These are phyloP conservation scores for Spatula clypeata DNA, from an alignment of 2,797 vertebrate species.

Conservation along the genomic window DNA sequence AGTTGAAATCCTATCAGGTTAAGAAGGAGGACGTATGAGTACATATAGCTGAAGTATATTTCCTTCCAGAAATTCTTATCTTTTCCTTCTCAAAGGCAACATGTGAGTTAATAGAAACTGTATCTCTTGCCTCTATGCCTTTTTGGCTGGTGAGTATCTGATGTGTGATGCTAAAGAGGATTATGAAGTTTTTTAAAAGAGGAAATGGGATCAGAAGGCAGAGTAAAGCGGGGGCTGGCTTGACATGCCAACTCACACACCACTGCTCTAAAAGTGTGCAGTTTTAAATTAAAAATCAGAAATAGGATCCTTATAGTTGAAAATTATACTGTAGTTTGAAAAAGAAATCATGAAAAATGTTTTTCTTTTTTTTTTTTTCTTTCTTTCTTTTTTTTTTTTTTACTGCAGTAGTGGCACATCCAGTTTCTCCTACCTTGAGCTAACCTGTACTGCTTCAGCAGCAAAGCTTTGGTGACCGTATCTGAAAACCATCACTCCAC, in stretches of 20 bases:
- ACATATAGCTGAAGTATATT: background rate
- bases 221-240: background rate
- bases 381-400: background rate
- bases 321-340: background rate
- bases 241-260: background rate
- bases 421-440: background rate
- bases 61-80: background rate
- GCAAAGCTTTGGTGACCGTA: background rate
- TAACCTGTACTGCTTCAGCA: background rate
- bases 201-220: background rate
- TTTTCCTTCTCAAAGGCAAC: background rate
- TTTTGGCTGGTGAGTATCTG: background rate
- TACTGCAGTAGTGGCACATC: background rate
- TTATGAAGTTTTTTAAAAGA: conserved; percentile 5
- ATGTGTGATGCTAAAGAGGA: background rate
- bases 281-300: conserved; percentile 6
- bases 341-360: background rate
- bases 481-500: background rate
- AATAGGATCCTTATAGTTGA: background rate
- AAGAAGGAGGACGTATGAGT: background rate
- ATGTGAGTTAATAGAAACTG: background rate
- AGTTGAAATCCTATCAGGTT: background rate
- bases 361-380: background rate
- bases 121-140: background rate
- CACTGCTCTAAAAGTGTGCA: background rate